phyloP scores from a whole-genome alignment of 2,888 invertebrate genomes.

The Falcaria lacertinaria region DNA sequence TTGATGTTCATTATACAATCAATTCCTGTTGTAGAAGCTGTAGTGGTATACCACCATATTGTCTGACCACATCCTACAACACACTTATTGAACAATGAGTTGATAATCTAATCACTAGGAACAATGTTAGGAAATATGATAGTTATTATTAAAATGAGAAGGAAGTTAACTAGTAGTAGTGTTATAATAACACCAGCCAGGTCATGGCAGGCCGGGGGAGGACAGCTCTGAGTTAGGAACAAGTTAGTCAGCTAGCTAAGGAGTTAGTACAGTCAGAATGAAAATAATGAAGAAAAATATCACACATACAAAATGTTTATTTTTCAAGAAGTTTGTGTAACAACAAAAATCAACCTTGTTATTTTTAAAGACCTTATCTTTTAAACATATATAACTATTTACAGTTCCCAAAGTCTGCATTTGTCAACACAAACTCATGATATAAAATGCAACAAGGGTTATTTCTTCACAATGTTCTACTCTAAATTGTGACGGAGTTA shows the following conservation, averaged over 20 bases:
- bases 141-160: background rate
- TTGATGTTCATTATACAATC: constrained; percentile 3
- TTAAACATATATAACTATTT: constrained; percentile 78
- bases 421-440: constrained; percentile 73
- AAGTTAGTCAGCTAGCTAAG: constrained; percentile 8
- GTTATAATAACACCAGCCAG: background rate
- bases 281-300: constrained; percentile 62
- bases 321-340: constrained; percentile 78
- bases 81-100: background rate
- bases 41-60: constrained; percentile 5
- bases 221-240: constrained; percentile 16
- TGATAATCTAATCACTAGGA: background rate
- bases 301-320: constrained; percentile 80
- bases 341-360: constrained; percentile 80
- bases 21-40: background rate
- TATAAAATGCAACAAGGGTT: constrained; percentile 77
- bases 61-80: constrained; percentile 4
- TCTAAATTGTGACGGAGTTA: constrained; percentile 77
- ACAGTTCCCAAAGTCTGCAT: constrained; percentile 76
- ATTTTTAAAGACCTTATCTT: constrained; percentile 71
- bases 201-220: constrained; percentile 22
- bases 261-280: constrained; percentile 15
- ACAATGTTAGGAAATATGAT: background rate
- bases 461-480: constrained; percentile 67
- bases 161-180: too few relatives aligned